Base-by-base conservation (phyloP, 2,888 invertebrate species). In the Belgica antarctica region DNA sequence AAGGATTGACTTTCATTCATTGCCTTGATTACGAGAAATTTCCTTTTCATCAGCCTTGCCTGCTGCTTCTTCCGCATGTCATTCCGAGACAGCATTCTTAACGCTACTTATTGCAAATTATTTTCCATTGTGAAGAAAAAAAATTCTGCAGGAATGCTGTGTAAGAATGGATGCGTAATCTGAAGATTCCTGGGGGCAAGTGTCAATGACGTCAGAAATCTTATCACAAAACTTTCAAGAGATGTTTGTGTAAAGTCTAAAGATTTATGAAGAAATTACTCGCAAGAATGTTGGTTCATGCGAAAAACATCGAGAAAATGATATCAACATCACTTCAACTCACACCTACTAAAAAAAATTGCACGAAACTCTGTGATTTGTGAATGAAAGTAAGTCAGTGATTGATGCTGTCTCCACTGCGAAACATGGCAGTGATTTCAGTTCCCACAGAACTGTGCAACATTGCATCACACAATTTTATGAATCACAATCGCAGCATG, bases 71-170 rank as follows among this genome's bases (percentile, higher is more conserved):
- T 52, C 17, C 22, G 52, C 22, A n/a, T 52, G 7, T 52, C 52
- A n/a, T 52, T 3, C n/a, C n/a, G n/a, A 41, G 12, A 41, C 41
- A 7, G 10, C 15, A n/a, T 4, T 7, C 10, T 31, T 31, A 31
- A 41, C n/a, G 36, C 62, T 62, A 62, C 34, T 36, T 36, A 63
- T 36, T 66, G 65, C 65, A 66, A 66, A 66, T 47, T 66, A 47
- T 47, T 46, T 47, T 19, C 17, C 41, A 47, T 66, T 66, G 47
- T 47, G 47, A 17, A n/a, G 22, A 62, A 31, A n/a, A n/a, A n/a
- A 28, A n/a, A 3, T 62, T 62, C 62, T 41, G 41, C 41, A 41
- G 19, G 46, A 66, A 66, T 66, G 47, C 47, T n/a, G n/a, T n/a
- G n/a, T n/a, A n/a, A n/a, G n/a, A n/a, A n/a, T n/a, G n/a, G n/a